phyloP scores from a whole-genome alignment of 2,113 vertebrate species.

The Hydropotes inermis region DNA sequence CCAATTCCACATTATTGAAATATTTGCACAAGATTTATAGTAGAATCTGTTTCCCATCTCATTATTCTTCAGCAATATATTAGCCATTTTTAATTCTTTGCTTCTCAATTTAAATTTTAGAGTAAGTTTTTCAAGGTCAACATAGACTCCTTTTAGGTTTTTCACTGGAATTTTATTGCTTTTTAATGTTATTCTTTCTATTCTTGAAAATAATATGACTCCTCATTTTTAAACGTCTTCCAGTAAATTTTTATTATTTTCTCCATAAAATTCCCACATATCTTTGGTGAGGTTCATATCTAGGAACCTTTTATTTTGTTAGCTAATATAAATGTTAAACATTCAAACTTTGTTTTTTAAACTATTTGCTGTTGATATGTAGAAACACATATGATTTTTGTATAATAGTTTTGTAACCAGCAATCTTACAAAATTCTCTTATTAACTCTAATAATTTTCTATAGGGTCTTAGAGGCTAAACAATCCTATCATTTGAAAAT shows the following conservation, averaged over 20 bases:
- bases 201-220: not conserved
- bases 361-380: not conserved
- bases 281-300: not conserved
- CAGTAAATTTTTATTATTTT: constrained; percentile 13
- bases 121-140: not conserved
- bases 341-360: not conserved
- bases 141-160: not conserved
- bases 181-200: not conserved
- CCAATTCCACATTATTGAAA: not conserved
- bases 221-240: not conserved
- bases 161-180: not conserved
- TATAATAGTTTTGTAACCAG: not conserved
- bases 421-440: not conserved
- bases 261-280: not conserved
- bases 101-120: not conserved
- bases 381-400: not conserved
- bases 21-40: not conserved
- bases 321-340: not conserved
- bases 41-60: not conserved
- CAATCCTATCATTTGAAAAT: not conserved
- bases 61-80: not conserved
- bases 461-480: not conserved
- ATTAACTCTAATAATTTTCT: not conserved
- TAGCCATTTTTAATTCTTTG: not conserved
- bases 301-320: not conserved